These are phyloP conservation scores for Listronotus bonariensis DNA, from an alignment of 1,140 invertebrate species.

Conservation along the genomic window DNA sequence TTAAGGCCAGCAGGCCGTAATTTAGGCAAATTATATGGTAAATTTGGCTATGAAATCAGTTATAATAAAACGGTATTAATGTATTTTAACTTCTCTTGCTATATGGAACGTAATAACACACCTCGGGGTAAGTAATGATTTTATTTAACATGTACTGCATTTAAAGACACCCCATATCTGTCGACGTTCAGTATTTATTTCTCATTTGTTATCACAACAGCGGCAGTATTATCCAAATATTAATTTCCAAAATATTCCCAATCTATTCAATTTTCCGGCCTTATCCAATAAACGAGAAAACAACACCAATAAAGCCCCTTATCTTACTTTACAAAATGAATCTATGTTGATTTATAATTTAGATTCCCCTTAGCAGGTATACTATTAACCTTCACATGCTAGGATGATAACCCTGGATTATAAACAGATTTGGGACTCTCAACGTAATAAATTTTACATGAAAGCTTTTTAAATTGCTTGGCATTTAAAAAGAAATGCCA, in stretches of 20 bases:
- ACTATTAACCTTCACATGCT: slow-evolving; percentile 35
- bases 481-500: slow-evolving; percentile 35
- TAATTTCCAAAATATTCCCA: slow-evolving; percentile 1
- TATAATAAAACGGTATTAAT: no score
- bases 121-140: no score
- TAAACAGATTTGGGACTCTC: slow-evolving; percentile 29
- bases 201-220: not conserved
- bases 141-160: no score
- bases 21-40: no score
- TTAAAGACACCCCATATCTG: no score
- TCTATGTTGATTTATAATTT: slow-evolving; percentile 26
- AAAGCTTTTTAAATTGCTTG: slow-evolving; percentile 20
- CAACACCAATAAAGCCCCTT: slow-evolving; percentile 15
- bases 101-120: no score
- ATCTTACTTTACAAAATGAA: slow-evolving; percentile 17
- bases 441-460: slow-evolving; percentile 24
- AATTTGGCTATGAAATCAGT: no score
- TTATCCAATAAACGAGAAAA: not conserved
- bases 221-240: not conserved
- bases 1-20: no score
- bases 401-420: slow-evolving; percentile 23
- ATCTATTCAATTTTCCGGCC: slow-evolving; percentile 4
- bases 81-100: no score
- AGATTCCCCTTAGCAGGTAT: slow-evolving; percentile 9
- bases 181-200: no score